Evolutionary conservation across 2,888 invertebrate genomes (phyloP).

Genomic region (Glomeris marginata): DNA sequence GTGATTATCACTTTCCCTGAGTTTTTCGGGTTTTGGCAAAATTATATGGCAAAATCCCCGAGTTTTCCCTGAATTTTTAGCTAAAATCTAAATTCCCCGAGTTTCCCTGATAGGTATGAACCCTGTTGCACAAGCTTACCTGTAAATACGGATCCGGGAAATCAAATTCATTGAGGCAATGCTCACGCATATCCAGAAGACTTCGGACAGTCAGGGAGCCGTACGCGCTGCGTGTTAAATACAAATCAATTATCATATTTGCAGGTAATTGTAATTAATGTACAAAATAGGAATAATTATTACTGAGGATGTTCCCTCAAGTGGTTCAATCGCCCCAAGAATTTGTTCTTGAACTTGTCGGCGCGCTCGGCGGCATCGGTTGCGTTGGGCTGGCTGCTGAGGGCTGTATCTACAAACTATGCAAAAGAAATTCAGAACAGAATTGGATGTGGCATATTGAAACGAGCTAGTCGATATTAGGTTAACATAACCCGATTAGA

Average conservation of each 20-base stretch:
- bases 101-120: too few relatives aligned
- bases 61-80: too few relatives aligned
- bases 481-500: background rate
- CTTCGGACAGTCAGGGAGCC: slow-evolving; percentile 77
- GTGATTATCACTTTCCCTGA: too few relatives aligned
- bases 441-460: background rate
- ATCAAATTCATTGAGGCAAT: slow-evolving; percentile 73
- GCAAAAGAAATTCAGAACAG: background rate
- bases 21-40: too few relatives aligned
- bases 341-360: slow-evolving; percentile 64
- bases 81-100: too few relatives aligned
- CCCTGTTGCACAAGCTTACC: too few relatives aligned
- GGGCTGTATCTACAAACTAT: slow-evolving; percentile 61
- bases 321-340: slow-evolving; percentile 58
- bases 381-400: slow-evolving; percentile 57
- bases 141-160: slow-evolving; percentile 70
- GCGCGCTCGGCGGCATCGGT: slow-evolving; percentile 63
- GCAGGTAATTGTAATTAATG: background rate
- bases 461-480: background rate
- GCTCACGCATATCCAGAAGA: slow-evolving; percentile 81
- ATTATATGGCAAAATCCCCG: too few relatives aligned
- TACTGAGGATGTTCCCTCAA: slow-evolving; percentile 65
- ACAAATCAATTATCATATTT: slow-evolving; percentile 15
- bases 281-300: slow-evolving; percentile 27
- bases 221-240: slow-evolving; percentile 39